These are phyloP conservation scores for Adineta ricciae DNA, from an alignment of 2,888 invertebrate species.

Conservation along the genomic window DNA sequence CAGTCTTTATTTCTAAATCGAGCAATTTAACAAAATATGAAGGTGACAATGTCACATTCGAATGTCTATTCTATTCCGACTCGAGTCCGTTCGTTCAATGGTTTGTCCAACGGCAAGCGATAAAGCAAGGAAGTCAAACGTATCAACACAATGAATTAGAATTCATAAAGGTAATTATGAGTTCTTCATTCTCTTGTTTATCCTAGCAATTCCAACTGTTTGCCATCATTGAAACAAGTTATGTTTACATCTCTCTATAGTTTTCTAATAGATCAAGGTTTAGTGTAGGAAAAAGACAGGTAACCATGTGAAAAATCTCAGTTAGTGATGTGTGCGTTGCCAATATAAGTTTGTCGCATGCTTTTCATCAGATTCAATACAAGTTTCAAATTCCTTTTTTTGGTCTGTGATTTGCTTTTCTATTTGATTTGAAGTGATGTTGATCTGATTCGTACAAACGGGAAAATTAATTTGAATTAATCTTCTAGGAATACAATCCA, in stretches of 20 bases:
- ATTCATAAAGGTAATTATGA: neutral
- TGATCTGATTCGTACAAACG: no score
- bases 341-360: neutral
- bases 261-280: constrained; percentile 16
- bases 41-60: constrained; percentile 7
- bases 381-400: neutral
- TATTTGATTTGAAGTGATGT: neutral
- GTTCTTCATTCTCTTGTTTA: neutral
- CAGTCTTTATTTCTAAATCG: neutral
- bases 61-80: neutral
- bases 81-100: constrained; percentile 14
- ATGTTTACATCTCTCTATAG: neutral
- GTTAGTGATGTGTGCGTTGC: neutral
- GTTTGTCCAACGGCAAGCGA: neutral
- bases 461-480: no score
- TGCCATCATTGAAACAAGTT: no score
- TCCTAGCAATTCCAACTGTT: no score
- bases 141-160: neutral
- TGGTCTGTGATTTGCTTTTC: neutral
- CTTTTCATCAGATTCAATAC: neutral
- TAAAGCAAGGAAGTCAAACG: no score
- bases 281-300: constrained; percentile 2
- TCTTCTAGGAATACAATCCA: constrained; percentile 16
- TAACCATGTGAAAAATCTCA: neutral
- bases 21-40: neutral